phyloP scores from a whole-genome alignment of 1,140 invertebrate genomes.

The Bombus superbus region DNA sequence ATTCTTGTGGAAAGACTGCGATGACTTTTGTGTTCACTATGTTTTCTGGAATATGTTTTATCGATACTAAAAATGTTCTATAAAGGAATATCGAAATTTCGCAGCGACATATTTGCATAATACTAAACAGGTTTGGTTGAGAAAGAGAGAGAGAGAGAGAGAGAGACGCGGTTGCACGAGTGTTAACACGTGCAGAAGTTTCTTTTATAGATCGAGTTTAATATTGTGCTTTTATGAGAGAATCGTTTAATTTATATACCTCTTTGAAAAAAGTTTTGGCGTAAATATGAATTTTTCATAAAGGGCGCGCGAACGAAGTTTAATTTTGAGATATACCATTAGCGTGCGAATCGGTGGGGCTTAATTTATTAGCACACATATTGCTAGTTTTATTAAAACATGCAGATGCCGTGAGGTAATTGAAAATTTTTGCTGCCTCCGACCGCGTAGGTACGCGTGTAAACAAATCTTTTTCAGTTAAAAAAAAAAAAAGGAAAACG shows the following conservation, averaged over 20 bases:
- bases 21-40: no score
- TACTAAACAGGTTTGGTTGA: neutral
- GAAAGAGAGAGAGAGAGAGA: neutral
- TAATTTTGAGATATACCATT: constrained; percentile 29
- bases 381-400: constrained; percentile 9
- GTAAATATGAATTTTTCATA: constrained; percentile 28
- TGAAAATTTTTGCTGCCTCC: neutral
- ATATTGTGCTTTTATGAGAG: neutral
- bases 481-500: neutral
- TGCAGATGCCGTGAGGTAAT: neutral
- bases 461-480: neutral
- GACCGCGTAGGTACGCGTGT: neutral
- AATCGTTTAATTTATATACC: constrained; percentile 9
- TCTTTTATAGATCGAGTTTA: neutral
- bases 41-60: no score
- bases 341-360: neutral
- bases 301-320: neutral
- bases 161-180: neutral
- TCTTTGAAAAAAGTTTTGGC: neutral
- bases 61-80: no score
- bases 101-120: neutral
- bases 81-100: neutral
- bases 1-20: no score
- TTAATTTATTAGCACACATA: constrained; percentile 22
- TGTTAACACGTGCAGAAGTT: constrained; percentile 3